Conservation (phyloP, 1,140 invertebrate species). For the Paraescarpia echinospica region DNA sequence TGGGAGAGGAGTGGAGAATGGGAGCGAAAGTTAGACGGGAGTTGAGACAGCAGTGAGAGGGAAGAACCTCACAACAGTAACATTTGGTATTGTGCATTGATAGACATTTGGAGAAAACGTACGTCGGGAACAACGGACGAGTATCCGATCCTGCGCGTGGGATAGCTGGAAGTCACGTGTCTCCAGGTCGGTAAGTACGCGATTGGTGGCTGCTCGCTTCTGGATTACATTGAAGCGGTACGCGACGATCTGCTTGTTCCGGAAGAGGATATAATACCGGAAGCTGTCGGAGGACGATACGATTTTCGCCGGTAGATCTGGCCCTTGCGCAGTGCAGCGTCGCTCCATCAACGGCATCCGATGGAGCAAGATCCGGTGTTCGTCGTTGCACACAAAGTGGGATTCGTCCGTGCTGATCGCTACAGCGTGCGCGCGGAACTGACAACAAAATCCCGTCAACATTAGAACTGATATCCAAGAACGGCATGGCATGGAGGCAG, state of each 20-base stretch:
- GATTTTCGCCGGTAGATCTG: conserved; percentile 43
- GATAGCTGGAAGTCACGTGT: conserved; percentile 40
- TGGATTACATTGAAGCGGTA: conserved; percentile 40
- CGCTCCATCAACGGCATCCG: conserved; percentile 61
- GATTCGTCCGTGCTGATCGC: conserved; percentile 90
- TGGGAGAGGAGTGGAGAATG: too few species aligned
- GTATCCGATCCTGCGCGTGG: conserved; percentile 38
- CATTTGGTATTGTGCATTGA: background rate
- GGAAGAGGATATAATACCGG: conserved; percentile 44
- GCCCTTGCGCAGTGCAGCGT: conserved; percentile 37
- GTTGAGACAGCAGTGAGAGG: background rate
- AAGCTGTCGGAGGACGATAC: conserved; percentile 34
- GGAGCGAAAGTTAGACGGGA: too few species aligned
- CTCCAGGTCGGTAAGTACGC: conserved; percentile 43
- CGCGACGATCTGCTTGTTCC: conserved; percentile 39
- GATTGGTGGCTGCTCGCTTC: conserved; percentile 31
- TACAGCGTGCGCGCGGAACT: conserved; percentile 80
- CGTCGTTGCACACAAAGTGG: conserved; percentile 80
- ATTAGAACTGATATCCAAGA: background rate
- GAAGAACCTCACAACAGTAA: background rate
- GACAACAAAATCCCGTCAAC: conserved; percentile 41
- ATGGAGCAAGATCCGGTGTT: conserved; percentile 74
- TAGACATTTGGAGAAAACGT: conserved; percentile 37
- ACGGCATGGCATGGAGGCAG: too few species aligned
- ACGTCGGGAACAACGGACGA: conserved; percentile 38